Base-by-base conservation (phyloP, 1,140 invertebrate species). In the Nasonia longicornis region DNA sequence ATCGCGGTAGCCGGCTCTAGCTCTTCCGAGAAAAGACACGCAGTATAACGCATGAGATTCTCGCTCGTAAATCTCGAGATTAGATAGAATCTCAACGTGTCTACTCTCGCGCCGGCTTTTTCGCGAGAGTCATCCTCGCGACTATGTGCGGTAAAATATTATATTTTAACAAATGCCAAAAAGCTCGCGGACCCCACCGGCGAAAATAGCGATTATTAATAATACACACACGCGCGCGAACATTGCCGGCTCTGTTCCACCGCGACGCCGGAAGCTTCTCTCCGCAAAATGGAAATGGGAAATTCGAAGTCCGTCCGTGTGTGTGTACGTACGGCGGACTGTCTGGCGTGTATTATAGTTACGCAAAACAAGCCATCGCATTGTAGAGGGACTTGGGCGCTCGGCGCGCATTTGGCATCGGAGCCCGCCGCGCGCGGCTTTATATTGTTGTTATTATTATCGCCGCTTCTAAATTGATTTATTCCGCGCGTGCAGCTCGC, bases 391-490 rank as follows among this genome's bases (percentile, higher is more conserved):
- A 20, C 70, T 20, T 14, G 70, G n/a, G 20, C 42, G 26, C 26
- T 26, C 26, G 42, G 14, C 2, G 3, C 31, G 70, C n/a, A 45
- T 70, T 70, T 35, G 70, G 70, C n/a, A 72, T 70, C 52, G 20
- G 35, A 72, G n/a, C n/a, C n/a, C 10, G 26, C 26, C 26, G 26
- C 26, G 26, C 26, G 26, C 26, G 70, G 42, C 8, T 42, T 45
- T 11, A 42, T 26, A 72, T 48, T 72, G 42, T 72, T 72, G n/a
- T 72, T 72, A 72, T 72, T 72, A 72, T 72, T 70, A 72, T 22
- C 20, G 8, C 20, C 38, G 20, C 38, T n/a, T 26, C 26, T 70
- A 48, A 72, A 72, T 72, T 72, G 70, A 72, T 72, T 72, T 72
- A 72, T 48, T 72, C 38, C n/a, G 3, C 4, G 70, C 35, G 69